phyloP scores from a whole-genome alignment of 1,140 invertebrate species.

The Patella vulgata region DNA sequence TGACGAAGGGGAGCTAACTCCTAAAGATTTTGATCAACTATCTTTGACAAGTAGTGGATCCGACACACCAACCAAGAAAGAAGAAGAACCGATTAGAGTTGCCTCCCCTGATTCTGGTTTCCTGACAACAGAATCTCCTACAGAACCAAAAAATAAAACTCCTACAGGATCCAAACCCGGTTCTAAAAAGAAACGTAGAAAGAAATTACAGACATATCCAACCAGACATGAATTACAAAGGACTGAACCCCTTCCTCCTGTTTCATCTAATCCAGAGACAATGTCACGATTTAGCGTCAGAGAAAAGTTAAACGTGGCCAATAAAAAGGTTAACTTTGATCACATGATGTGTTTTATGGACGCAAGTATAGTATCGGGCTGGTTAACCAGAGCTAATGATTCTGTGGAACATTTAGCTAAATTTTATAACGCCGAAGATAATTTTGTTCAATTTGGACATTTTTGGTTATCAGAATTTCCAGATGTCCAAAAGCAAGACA shows the following conservation, averaged over 20 bases:
- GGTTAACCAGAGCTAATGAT: conserved; percentile 59
- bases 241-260: conserved; percentile 45
- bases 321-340: conserved; percentile 52
- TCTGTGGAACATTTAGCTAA: conserved; percentile 48
- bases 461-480: conserved; percentile 64
- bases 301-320: conserved; percentile 29
- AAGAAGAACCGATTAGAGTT: not conserved
- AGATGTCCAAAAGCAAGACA: conserved; percentile 57
- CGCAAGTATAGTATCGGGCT: conserved; percentile 62
- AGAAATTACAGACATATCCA: conserved; percentile 35
- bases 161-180: conserved; percentile 16
- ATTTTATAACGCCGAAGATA: conserved; percentile 52
- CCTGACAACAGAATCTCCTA: conserved; percentile 55
- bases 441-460: conserved; percentile 65
- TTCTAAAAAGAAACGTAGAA: conserved; percentile 44
- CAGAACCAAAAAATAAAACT: conserved; percentile 5
- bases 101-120: conserved; percentile 60
- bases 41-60: conserved; percentile 25
- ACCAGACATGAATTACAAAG: conserved; percentile 51
- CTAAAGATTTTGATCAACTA: conserved; percentile 30
- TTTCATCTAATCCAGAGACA: conserved; percentile 5
- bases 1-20: conserved; percentile 39
- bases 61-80: not conserved
- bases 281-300: not conserved
- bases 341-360: conserved; percentile 60